Evolutionary conservation across 2,113 vertebrate genomes (phyloP), one percentile per base, ranked within the genome.

Genomic region (Solea senegalensis): DNA sequence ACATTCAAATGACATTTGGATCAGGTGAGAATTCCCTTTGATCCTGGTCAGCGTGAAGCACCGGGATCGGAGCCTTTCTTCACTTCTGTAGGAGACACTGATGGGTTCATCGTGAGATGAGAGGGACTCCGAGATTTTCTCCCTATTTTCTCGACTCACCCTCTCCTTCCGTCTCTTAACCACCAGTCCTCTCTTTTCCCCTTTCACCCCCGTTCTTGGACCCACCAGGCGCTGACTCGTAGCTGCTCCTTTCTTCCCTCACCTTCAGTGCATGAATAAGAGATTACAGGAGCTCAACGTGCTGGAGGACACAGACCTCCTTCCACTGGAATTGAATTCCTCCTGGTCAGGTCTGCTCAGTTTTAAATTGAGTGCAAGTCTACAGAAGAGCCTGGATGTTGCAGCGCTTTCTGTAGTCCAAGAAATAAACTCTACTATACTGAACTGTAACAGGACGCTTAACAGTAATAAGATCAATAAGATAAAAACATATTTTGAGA

Each of bases 221-320:
- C 75, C 71, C 71, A 39, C 44, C 3, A 27, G 48, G 2, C 69
- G 77, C 68, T 76, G n/a, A 15, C 60, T 63, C 68, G 69, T 64
- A 72, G 44, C 60, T 39, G 49, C 64, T 76, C 58, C 44, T 54
- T 50, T 50, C 27, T 50, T 56, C 46, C 45, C 54, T 72, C 78
- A 39, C 63, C 72, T 61, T 70, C 63, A 80, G 81, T 39, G 59
- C 76, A 86, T 89, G 70, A 91, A 85, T 85, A 81, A 74, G 76
- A 80, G 79, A 89, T 88, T 65, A 83, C 63, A 78, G 60, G 52
- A 76, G 69, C 56, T 76, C 26, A 53, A 65, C 70, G 55, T 71
- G 69, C 65, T 49, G 10, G 67, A 89, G 72, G 69, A 79, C 65
- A 63, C 34, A 15, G 8, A 69, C 59, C 73, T 69, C 9, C 63